Conservation (phyloP, 2,113 vertebrate genomes). For the Crocuta crocuta region DNA sequence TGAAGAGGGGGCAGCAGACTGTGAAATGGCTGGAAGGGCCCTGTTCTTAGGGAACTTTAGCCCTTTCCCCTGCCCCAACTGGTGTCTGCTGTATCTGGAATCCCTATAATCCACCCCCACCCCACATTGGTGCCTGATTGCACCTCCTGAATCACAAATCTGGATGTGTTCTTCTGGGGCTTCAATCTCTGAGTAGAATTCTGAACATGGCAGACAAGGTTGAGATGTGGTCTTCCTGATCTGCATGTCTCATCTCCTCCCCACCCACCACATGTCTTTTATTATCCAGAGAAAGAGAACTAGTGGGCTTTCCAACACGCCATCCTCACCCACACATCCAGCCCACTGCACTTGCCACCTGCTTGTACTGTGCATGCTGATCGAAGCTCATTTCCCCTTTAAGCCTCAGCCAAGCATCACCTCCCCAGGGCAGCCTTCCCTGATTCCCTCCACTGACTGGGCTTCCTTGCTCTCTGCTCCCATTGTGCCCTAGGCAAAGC, state of each 20-base stretch:
- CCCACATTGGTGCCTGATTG: not conserved
- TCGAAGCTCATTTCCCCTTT: not conserved
- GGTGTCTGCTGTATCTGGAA: not conserved
- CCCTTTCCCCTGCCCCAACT: fast-evolving
- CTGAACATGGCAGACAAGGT: not conserved
- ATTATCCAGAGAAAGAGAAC: not conserved
- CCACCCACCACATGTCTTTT: not conserved
- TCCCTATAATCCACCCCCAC: too few species aligned
- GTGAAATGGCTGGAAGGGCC: fast-evolving
- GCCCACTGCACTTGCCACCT: too few species aligned
- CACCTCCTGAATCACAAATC: not conserved
- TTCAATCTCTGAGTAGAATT: not conserved
- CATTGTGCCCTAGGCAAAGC: not conserved
- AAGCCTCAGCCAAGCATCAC: too few species aligned
- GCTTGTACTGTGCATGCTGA: too few species aligned
- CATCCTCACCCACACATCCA: fast-evolving
- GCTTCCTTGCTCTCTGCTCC: not conserved
- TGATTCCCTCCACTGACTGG: not conserved
- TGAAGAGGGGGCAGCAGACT: too few species aligned
- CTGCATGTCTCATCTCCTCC: too few species aligned
- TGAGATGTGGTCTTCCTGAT: not conserved
- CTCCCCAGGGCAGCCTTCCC: too few species aligned
- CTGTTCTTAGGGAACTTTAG: not conserved
- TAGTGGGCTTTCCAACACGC: not conserved
- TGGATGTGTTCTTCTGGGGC: not conserved